Evolutionary conservation across 2,888 invertebrate genomes (phyloP).

Genomic region (Nebria salina): DNA sequence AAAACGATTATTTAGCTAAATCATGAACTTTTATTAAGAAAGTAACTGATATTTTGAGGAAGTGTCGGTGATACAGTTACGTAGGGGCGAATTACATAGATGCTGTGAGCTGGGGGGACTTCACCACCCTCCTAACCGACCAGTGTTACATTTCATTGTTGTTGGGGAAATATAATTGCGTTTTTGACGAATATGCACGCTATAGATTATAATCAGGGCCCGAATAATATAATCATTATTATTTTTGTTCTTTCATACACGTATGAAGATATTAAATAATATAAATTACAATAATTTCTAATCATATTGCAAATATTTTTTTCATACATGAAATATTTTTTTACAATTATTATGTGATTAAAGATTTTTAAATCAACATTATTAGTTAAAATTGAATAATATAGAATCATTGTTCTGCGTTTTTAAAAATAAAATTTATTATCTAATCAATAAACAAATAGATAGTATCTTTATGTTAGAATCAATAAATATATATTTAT

Average conservation of each 20-base stretch:
- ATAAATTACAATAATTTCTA: no score
- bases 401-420: no score
- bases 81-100: not conserved
- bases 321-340: no score
- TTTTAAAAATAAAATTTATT: no score
- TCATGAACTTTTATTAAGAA: slow-evolving; percentile 22
- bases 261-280: not conserved
- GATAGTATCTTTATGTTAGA: no score
- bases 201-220: not conserved
- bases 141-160: slow-evolving; percentile 7
- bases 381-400: no score
- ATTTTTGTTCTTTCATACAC: not conserved
- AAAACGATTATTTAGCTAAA: slow-evolving; percentile 23
- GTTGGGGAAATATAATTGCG: slow-evolving; percentile 29
- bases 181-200: slow-evolving; percentile 24
- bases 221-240: not conserved
- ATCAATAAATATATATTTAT: no score
- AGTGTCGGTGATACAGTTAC: slow-evolving; percentile 16
- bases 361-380: no score
- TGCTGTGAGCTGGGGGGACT: not conserved
- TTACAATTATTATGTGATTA: no score
- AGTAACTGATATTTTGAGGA: slow-evolving; percentile 29
- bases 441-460: no score
- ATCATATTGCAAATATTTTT: no score
- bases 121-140: not conserved